Conservation (phyloP, 2,888 invertebrate genomes). For the Shargacucullia verbasci region DNA sequence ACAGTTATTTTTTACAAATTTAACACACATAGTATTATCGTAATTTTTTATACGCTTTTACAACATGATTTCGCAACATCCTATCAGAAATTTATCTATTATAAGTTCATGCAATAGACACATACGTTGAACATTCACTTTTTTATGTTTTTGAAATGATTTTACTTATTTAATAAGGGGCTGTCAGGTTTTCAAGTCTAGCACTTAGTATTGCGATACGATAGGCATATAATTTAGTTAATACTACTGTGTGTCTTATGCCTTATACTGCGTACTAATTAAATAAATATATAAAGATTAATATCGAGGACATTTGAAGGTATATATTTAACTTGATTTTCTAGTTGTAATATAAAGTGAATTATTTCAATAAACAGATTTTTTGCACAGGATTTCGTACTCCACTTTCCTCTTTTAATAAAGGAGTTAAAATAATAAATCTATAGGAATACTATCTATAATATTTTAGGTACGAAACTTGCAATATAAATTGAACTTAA, state of each 20-base stretch:
- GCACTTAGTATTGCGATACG: slow-evolving; percentile 10
- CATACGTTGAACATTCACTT: slow-evolving; percentile 9
- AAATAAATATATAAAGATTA: slow-evolving; percentile 26
- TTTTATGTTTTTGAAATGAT: slow-evolving; percentile 1
- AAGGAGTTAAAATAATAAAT: too few relatives aligned
- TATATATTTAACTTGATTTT: slow-evolving; percentile 1
- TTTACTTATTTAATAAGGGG: slow-evolving; percentile 14
- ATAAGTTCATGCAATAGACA: slow-evolving; percentile 14
- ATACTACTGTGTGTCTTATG: slow-evolving; percentile 13
- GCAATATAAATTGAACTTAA: too few relatives aligned
- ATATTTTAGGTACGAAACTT: too few relatives aligned
- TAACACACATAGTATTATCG: background rate
- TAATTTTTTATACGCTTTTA: slow-evolving; percentile 15
- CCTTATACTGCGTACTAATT: slow-evolving; percentile 30
- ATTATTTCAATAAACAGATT: too few relatives aligned
- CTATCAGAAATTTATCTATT: background rate
- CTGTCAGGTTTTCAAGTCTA: slow-evolving; percentile 15
- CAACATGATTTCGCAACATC: slow-evolving; percentile 13
- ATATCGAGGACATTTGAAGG: slow-evolving; percentile 40
- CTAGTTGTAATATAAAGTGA: background rate
- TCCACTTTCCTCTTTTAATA: too few relatives aligned
- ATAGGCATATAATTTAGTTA: slow-evolving; percentile 28
- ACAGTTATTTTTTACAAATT: too few relatives aligned
- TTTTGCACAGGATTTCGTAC: too few relatives aligned
- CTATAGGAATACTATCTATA: too few relatives aligned